Conservation (phyloP, 2,797 vertebrate genomes). For the Sylvilagus floridanus region DNA sequence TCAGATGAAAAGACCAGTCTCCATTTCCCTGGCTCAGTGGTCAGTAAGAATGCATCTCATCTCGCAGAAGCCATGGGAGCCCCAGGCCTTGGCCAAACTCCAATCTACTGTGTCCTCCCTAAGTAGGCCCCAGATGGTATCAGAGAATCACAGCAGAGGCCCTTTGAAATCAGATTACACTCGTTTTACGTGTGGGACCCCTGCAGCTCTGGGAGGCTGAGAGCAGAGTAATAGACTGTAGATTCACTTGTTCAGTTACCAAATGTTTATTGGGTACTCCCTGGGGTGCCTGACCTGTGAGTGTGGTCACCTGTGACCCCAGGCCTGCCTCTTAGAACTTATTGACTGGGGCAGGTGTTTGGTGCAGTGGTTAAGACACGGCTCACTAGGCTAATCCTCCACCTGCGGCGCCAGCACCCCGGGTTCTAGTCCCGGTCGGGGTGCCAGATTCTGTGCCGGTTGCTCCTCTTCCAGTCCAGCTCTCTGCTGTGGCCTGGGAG, state of each 20-base stretch:
- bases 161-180: constrained; percentile 54
- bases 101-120: constrained; percentile 50
- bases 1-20: constrained; percentile 77
- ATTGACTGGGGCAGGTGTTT: too few species aligned
- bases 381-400: too few species aligned
- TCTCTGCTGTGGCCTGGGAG: too few species aligned
- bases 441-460: too few species aligned
- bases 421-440: too few species aligned
- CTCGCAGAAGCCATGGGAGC: constrained; percentile 10
- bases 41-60: constrained; percentile 79
- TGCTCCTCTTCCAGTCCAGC: too few species aligned
- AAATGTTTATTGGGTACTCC: not conserved
- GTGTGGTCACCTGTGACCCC: not conserved
- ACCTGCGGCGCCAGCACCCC: too few species aligned
- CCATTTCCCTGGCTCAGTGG: constrained; percentile 80
- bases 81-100: constrained; percentile 73
- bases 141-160: not conserved
- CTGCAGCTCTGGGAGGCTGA: not conserved
- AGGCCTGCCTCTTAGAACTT: not conserved
- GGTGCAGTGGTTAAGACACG: too few species aligned
- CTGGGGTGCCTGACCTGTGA: not conserved
- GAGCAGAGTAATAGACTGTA: not conserved
- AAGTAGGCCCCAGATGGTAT: constrained; percentile 73
- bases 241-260: not conserved
- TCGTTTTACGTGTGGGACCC: not conserved